Evolutionary conservation across 2,797 vertebrate species (phyloP), one percentile per base, ranked within the genome.

Genomic region (Paramormyrops hopkinsi): DNA sequence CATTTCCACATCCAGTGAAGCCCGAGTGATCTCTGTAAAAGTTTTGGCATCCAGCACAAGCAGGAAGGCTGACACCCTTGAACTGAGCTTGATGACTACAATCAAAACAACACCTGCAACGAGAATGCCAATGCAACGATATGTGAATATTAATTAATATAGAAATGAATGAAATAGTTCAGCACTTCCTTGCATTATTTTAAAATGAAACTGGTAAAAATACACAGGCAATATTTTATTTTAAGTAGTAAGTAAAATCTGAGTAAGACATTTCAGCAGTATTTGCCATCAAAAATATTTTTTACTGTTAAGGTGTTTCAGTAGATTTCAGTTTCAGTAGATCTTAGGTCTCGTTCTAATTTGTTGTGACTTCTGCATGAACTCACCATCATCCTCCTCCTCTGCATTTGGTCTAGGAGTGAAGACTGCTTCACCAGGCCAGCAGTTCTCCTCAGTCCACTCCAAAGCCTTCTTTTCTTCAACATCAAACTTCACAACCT

Each of bases 21-120:
- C 98, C 1, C 97, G 95, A n/a, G 96, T 97, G 2, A 98, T 83
- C 92, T 99, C 98, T 89, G 95, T 96, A 37, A 99, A 97, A 0
- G 95, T 97, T 93, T 92, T 97, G 89, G 95, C 98, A 91, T 99
- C 97, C 83, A 99, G 94, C 86, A 98, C 69, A 69, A 98, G 94
- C 62, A 99, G 92, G 93, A 97, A 99, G 90, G 96, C 93, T 0
- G 90, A 90, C 92, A 96, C 93, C 4, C 93, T 95, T 4, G 97
- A 96, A 46, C 96, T 94, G 0, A 90, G 41, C 17, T 92, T 96
- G 92, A 98, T 93, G 46, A 99, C 76, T 22, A 95, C 93, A 0
- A 93, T 91, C 41, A 99, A 91, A 90, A 98, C 92, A 88, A 99
- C 91, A 46, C 98, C 98, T 99, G 93, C 1, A 93, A 92, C 90